Evolutionary conservation across 2,888 invertebrate genomes (phyloP).

Genomic region (Biston betularia): DNA sequence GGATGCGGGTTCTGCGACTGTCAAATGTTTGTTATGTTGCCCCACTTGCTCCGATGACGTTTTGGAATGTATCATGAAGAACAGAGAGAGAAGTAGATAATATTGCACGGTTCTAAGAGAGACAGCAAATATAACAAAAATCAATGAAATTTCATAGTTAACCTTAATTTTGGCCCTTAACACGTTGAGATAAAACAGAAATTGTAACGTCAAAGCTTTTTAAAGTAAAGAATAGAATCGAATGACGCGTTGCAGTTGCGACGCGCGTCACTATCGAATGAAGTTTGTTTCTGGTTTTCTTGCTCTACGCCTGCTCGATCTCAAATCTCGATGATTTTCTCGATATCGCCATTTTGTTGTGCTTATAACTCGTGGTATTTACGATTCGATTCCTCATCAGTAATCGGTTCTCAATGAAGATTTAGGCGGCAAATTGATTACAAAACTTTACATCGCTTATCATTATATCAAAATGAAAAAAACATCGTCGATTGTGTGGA

Average conservation of each 20-base stretch:
- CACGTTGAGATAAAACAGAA: not conserved
- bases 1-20: not conserved
- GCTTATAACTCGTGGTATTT: conserved; percentile 53
- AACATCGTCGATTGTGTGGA: conserved; percentile 78
- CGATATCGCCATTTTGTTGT: conserved; percentile 68
- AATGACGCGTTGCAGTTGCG: conserved; percentile 6
- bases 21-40: conserved; percentile 22
- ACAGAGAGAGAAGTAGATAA: conserved; percentile 3
- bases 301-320: too few species aligned
- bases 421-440: conserved; percentile 66
- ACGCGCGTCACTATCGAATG: conserved; percentile 41
- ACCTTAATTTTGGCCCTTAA: not conserved
- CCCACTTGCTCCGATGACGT: conserved; percentile 6
- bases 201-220: not conserved
- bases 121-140: conserved; percentile 1
- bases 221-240: not conserved
- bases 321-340: not conserved
- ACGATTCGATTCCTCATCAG: conserved; percentile 68
- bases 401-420: conserved; percentile 40
- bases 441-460: conserved; percentile 34
- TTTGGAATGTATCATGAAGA: conserved; percentile 1
- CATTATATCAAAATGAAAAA: conserved; percentile 71
- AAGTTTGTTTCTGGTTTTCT: conserved; percentile 52
- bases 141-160: not conserved
- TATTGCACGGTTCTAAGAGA: conserved; percentile 2